phyloP scores from a whole-genome alignment of 2,797 vertebrate species.

The Sternotherus odoratus region DNA sequence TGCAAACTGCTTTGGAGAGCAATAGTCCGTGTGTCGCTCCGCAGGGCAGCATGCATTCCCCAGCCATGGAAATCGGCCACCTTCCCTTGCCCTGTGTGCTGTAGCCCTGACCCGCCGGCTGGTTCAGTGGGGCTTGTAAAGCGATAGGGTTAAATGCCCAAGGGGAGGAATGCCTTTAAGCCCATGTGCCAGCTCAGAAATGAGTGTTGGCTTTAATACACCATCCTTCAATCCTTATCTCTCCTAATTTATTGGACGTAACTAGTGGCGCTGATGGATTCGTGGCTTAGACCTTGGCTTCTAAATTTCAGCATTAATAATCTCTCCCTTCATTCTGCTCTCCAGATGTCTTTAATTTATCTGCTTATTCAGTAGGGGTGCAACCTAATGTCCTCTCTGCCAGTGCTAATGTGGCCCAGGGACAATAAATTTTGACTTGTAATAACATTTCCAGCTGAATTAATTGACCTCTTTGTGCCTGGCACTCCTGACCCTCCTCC shows the following conservation, averaged over 20 bases:
- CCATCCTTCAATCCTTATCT: slow-evolving; percentile 88
- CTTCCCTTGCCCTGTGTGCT: rapidly evolving
- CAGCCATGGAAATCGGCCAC: not conserved
- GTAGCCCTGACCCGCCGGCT: not conserved
- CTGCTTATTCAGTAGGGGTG: slow-evolving; percentile 75
- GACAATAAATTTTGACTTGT: slow-evolving; percentile 79
- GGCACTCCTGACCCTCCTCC: slow-evolving; percentile 58
- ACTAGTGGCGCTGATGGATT: slow-evolving; percentile 84
- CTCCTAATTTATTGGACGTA: slow-evolving; percentile 86
- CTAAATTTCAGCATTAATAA: slow-evolving; percentile 90
- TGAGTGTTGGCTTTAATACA: slow-evolving; percentile 81
- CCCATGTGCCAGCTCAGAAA: slow-evolving; percentile 68
- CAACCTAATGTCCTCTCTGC: slow-evolving; percentile 74
- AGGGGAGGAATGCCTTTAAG: slow-evolving; percentile 35
- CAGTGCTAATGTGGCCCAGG: slow-evolving; percentile 76
- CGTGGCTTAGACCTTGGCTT: slow-evolving; percentile 88
- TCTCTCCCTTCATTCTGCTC: slow-evolving; percentile 78
- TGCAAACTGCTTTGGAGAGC: not conserved
- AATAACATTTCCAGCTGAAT: slow-evolving; percentile 78
- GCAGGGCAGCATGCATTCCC: not conserved
- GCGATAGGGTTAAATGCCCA: slow-evolving; percentile 31
- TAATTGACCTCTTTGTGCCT: slow-evolving; percentile 75
- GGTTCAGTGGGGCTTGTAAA: not conserved
- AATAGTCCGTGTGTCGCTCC: not conserved
- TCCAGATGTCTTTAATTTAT: slow-evolving; percentile 85